Evolutionary conservation across 1,140 invertebrate genomes (phyloP), one percentile per base, ranked within the genome.

Genomic region (Coelopa frigida): DNA sequence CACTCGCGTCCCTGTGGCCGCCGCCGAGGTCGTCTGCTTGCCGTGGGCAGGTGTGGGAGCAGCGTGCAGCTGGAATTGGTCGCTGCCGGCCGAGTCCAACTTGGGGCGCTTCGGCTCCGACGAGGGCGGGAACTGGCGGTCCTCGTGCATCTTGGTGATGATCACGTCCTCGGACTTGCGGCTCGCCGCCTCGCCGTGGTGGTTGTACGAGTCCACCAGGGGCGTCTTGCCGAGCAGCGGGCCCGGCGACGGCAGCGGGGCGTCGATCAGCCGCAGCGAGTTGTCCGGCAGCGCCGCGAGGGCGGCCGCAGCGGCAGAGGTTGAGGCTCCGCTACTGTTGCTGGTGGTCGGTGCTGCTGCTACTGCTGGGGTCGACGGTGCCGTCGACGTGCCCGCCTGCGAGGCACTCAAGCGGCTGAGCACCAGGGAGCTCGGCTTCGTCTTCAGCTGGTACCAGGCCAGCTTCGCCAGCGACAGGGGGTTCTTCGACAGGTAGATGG

Each of bases 181-280:
- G 11, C 35, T 27, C 5, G 36, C 15, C 0, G 57, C 55, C 2
- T 55, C 53, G 31, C 36, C 56, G 36, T 58, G 56, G 23, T 52
- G 50, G 0, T 59, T 58, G 18, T 59, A 67, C 35, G 40, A 69
- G 40, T 87, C 83, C n/a, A 89, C 81, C 20, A 89, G 67, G 23
- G 84, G 75, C 7, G 86, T 89, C 52, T 84, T 85, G 3, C 86
- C 85, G 14, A 88, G 70, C 47, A 88, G 70, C 1, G 87, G 85
- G 0, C 86, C 86, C 0, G 85, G 86, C 8, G 85, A 88, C 7
- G 83, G 82, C 7, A 86, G 65, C 1, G 84, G 71, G 26, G 77
- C 62, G 58, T 75, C 74, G 29, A 66, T 56, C 29, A 68, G 62
- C 4, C 59, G 54, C 11, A 66, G 35, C 0, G 53, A 48, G 6